Conservation (phyloP, 2,797 vertebrate species). For the Clarias fuscus region DNA sequence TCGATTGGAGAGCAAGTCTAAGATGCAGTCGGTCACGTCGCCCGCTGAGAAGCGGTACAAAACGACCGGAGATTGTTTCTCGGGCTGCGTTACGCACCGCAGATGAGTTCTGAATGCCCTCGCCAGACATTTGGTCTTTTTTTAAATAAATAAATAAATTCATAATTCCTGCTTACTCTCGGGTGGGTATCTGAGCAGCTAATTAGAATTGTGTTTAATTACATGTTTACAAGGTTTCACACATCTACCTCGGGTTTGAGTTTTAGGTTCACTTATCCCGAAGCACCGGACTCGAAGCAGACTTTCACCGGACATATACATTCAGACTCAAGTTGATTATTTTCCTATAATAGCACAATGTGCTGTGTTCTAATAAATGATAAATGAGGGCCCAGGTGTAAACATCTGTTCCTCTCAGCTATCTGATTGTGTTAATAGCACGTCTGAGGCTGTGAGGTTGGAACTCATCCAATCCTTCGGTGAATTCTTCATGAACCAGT, state of each 20-base stretch:
- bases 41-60: not conserved
- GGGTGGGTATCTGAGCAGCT: not conserved
- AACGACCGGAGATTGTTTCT: not conserved
- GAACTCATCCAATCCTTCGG: not conserved
- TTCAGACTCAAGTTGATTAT: not conserved
- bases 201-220: not conserved
- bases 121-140: no score
- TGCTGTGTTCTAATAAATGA: conserved; percentile 10
- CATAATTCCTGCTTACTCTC: not conserved
- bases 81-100: not conserved
- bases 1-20: not conserved
- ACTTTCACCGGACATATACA: not conserved
- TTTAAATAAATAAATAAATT: no score
- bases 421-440: not conserved
- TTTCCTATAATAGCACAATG: not conserved
- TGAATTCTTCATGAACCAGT: not conserved
- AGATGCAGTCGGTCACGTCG: not conserved
- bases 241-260: not conserved
- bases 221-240: not conserved
- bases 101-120: not conserved
- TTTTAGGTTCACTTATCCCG: not conserved
- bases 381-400: not conserved
- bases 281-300: not conserved
- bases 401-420: conserved; percentile 19
- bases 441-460: not conserved